Evolutionary conservation across 2,113 vertebrate species (phyloP).

Genomic region (Thermophis baileyi): DNA sequence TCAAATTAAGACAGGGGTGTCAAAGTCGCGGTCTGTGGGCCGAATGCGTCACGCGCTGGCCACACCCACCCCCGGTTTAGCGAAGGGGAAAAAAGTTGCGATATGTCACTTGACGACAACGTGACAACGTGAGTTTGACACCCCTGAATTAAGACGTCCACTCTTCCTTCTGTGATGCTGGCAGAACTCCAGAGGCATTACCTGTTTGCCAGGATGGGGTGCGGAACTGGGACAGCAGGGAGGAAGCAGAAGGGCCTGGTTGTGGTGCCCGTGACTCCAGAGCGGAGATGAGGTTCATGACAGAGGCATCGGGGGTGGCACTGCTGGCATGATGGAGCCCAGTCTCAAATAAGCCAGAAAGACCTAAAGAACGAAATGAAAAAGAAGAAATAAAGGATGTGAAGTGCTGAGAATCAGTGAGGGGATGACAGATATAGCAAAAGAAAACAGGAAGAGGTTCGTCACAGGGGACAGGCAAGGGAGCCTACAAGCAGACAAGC

Average conservation of each 20-base stretch:
- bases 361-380: slow-evolving; percentile 66
- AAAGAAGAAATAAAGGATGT: slow-evolving; percentile 41
- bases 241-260: slow-evolving; percentile 89
- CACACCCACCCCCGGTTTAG: too few relatives aligned
- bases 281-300: slow-evolving; percentile 95
- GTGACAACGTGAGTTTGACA: too few relatives aligned
- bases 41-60: too few relatives aligned
- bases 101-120: too few relatives aligned
- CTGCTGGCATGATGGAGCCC: slow-evolving; percentile 88
- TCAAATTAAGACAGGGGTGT: not conserved
- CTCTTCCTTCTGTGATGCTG: not conserved
- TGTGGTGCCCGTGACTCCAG: slow-evolving; percentile 90
- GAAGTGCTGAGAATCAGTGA: slow-evolving; percentile 26
- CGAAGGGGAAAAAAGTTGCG: too few relatives aligned
- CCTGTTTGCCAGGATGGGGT: slow-evolving; percentile 95
- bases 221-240: slow-evolving; percentile 91
- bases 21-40: too few relatives aligned
- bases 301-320: slow-evolving; percentile 85
- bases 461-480: not conserved
- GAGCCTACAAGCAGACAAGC: not conserved
- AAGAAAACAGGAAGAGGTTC: not conserved
- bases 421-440: not conserved
- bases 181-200: slow-evolving; percentile 42
- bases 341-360: slow-evolving; percentile 90
- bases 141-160: too few relatives aligned